Conservation (phyloP, 2,113 vertebrate genomes). For the Percopsis transmontana region DNA sequence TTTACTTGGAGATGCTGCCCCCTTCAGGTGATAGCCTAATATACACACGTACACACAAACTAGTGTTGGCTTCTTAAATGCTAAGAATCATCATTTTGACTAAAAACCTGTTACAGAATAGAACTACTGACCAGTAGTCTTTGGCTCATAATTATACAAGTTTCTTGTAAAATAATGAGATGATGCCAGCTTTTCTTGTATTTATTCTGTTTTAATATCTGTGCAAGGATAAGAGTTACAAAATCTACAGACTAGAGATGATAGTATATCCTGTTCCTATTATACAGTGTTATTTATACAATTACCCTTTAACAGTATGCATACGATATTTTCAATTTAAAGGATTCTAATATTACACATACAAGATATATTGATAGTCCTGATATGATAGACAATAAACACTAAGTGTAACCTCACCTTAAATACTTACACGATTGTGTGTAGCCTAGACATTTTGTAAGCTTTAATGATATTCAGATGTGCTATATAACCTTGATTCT, state of each 20-base stretch:
- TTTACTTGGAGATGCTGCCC: too few species aligned
- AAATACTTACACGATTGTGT: slow-evolving; percentile 39
- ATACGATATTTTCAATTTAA: slow-evolving; percentile 50
- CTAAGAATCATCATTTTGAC: too few species aligned
- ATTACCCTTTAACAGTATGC: slow-evolving; percentile 59
- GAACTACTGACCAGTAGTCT: too few species aligned
- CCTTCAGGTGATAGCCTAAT: too few species aligned
- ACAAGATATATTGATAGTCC: slow-evolving; percentile 64
- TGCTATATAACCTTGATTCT: slow-evolving; percentile 52
- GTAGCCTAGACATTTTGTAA: slow-evolving; percentile 48
- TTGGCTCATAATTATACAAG: too few species aligned
- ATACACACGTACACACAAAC: too few species aligned
- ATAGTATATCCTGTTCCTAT: slow-evolving; percentile 75
- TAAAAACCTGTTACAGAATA: too few species aligned
- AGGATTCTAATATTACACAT: slow-evolving; percentile 60
- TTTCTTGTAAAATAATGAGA: background rate
- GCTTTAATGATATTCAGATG: slow-evolving; percentile 41
- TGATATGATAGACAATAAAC: slow-evolving; percentile 51
- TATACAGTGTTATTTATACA: slow-evolving; percentile 74
- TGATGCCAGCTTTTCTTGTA: slow-evolving; percentile 31
- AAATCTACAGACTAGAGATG: slow-evolving; percentile 72
- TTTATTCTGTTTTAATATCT: slow-evolving; percentile 70
- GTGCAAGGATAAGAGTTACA: slow-evolving; percentile 76
- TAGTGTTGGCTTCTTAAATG: too few species aligned
- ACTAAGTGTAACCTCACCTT: slow-evolving; percentile 57